Conservation (phyloP, 2,888 invertebrate genomes). For the Eudasyphora cyanicolor region DNA sequence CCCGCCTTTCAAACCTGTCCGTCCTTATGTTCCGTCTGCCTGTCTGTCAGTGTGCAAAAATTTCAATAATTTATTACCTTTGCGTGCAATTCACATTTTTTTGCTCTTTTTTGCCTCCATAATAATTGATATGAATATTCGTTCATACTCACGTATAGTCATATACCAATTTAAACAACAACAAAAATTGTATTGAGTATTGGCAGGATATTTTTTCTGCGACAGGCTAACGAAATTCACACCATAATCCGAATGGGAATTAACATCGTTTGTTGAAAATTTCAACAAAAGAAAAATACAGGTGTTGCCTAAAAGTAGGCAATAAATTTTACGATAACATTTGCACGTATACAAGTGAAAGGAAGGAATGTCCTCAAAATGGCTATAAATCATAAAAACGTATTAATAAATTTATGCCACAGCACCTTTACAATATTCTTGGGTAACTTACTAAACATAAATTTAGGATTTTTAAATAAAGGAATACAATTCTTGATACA, state of each 20-base stretch:
- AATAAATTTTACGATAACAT: not conserved
- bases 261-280: not conserved
- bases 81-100: conserved; percentile 33
- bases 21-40: not conserved
- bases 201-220: not conserved
- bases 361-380: not conserved
- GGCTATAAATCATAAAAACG: not conserved
- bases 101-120: not conserved
- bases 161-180: no score
- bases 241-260: not conserved
- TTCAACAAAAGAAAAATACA: not conserved
- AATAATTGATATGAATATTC: not conserved
- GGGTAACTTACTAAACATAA: no score
- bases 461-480: no score
- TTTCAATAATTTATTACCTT: conserved; percentile 43
- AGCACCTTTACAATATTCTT: no score
- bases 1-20: not conserved
- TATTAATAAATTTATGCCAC: no score
- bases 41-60: not conserved
- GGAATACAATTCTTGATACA: no score
- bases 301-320: not conserved
- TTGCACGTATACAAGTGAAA: not conserved
- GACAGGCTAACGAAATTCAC: not conserved
- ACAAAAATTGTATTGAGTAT: not conserved
- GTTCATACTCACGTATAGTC: not conserved